Evolutionary conservation across 2,797 vertebrate genomes (phyloP).

Genomic region (Lacerta bilineata): DNA sequence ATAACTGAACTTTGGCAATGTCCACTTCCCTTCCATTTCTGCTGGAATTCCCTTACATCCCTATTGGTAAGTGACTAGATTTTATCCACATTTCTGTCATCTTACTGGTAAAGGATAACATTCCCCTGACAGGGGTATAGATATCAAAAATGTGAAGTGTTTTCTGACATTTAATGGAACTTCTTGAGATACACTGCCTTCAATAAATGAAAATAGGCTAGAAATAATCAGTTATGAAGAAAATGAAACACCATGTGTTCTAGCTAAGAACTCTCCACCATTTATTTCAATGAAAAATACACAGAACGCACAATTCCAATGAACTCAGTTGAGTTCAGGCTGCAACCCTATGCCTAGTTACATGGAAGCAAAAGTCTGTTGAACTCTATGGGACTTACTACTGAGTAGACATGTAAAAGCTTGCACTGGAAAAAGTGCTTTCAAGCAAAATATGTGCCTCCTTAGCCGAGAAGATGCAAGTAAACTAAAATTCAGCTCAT

Average conservation of each 20-base stretch:
- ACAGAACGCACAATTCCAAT: neutral
- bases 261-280: neutral
- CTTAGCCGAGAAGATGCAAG: neutral
- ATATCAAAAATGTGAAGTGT: neutral
- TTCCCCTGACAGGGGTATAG: neutral
- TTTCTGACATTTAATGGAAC: neutral
- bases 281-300: neutral
- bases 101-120: neutral
- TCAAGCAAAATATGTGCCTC: no score
- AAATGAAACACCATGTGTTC: neutral
- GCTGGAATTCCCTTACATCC: no score
- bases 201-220: neutral
- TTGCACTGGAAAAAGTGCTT: no score
- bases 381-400: neutral
- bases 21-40: no score
- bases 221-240: neutral
- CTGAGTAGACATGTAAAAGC: no score
- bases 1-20: no score
- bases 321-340: neutral
- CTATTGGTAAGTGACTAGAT: neutral
- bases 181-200: no score
- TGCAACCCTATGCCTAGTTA: no score
- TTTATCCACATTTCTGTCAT: neutral
- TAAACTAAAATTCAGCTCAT: neutral
- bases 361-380: no score